Percentiles rank a stretch among this genome's conserved stretches.
These are phyloP conservation scores for silkworm (Bombyx mori) DNA, from an alignment of 1,140 invertebrate species.

Conservation along the genomic window ASM3026992v2 NC_085129.1:7212001-7212500, in stretches of 20 bases:
- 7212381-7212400: too few species aligned
- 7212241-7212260: conserved; percentile 95
- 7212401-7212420: too few species aligned
- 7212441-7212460: too few species aligned
- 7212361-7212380: too few species aligned
- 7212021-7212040: not conserved
- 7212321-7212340: too few species aligned
- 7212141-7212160: conserved; percentile 63
- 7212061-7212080: conserved; percentile 26
- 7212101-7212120: conserved; percentile 54
- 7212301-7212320: too few species aligned
- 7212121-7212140: conserved; percentile 37
- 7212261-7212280: conserved; percentile 75
- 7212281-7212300: not conserved
- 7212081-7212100: conserved; percentile 45
- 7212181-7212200: conserved; percentile 96
- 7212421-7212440: too few species aligned
- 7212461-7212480: too few species aligned
- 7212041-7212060: conserved; percentile 5
- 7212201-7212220: conserved; percentile 89
- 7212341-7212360: too few species aligned
- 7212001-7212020: too few species aligned
- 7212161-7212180: conserved; percentile 80
- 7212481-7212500: too few species aligned
- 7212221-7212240: conserved; percentile 83